Evolutionary conservation across 2,797 vertebrate species (phyloP), one percentile per base, ranked within the genome.

Genomic region (Aeoliscus strigatus): DNA sequence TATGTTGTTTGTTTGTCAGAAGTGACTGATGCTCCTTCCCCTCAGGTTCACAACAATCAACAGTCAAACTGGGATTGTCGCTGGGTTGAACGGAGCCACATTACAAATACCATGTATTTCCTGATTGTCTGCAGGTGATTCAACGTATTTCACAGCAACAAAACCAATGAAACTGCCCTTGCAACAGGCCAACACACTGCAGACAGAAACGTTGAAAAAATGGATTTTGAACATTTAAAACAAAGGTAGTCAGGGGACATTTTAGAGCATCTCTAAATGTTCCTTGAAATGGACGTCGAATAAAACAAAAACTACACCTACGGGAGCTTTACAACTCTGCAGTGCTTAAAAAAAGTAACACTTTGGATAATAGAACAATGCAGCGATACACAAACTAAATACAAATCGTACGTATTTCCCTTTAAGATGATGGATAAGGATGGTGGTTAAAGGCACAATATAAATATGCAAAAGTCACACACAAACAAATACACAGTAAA

Each of bases 391-490:
- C 53, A 71, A 18, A 42, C 61, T 57, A 51, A 48, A 26, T 25
- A 42, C 63, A 43, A 66, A 43, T 40, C 53, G 42, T 71, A 73
- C 62, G 73, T 34, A 30, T 71, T 81, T 83, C 78, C 81, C 76
- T 85, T 86, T 81, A 70, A 79, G 81, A 81, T 77, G 70, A 83
- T 70, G 65, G 64, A 68, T 56, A 81, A 44, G 50, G 66, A 66
- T 64, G 57, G 73, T 52, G 79, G 54, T 63, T 83, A 84, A 89
- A 89, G 86, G 86, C 87, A 89, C 86, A 45, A 78, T 85, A 86
- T 86, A 87, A 88, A 88, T 89, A 88, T 75, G 55, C 79, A 85
- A 71, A 43, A 68, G 46, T 55, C 69, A 72, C 67, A 57, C 14
- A 63, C 46, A 60, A 39, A 67, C 48, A 68, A 28, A 49, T 24